Evolutionary conservation across 2,797 vertebrate genomes (phyloP).

Genomic region (Pangasius krempfi): DNA sequence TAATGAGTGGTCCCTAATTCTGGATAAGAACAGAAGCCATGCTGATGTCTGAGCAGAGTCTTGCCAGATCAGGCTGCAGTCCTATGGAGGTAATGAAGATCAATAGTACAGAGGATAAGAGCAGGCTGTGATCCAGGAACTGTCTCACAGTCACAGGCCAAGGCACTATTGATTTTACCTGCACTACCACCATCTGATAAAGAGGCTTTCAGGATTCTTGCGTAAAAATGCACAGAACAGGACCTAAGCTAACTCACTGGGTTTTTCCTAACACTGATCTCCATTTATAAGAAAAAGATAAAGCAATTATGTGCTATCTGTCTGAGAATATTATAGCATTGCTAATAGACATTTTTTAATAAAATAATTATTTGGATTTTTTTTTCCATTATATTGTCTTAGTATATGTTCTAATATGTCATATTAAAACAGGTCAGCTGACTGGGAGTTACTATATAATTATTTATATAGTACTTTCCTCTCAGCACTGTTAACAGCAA

Average conservation of each 20-base stretch:
- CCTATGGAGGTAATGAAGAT: conserved; percentile 77
- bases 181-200: conserved; percentile 77
- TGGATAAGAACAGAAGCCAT: conserved; percentile 18
- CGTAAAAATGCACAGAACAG: conserved; percentile 45
- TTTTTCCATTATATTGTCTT: neutral
- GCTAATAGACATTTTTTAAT: neutral
- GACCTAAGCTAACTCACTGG: conserved; percentile 10
- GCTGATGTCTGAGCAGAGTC: conserved; percentile 50
- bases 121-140: conserved; percentile 75
- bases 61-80: conserved; percentile 53
- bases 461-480: neutral
- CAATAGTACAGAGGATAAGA: conserved; percentile 76
- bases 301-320: neutral
- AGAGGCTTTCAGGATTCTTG: conserved; percentile 59
- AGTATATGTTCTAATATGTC: neutral
- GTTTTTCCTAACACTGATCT: conserved; percentile 20
- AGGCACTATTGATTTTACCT: conserved; percentile 77
- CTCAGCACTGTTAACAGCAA: neutral
- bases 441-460: neutral
- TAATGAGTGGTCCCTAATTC: conserved; percentile 13
- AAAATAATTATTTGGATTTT: neutral
- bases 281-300: conserved; percentile 1
- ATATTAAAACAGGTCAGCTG: neutral
- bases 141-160: conserved; percentile 76
- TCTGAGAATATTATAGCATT: neutral